Evolutionary conservation across 1,140 invertebrate genomes (phyloP), one percentile per base, ranked within the genome.

Genomic region (Atta cephalotes): DNA sequence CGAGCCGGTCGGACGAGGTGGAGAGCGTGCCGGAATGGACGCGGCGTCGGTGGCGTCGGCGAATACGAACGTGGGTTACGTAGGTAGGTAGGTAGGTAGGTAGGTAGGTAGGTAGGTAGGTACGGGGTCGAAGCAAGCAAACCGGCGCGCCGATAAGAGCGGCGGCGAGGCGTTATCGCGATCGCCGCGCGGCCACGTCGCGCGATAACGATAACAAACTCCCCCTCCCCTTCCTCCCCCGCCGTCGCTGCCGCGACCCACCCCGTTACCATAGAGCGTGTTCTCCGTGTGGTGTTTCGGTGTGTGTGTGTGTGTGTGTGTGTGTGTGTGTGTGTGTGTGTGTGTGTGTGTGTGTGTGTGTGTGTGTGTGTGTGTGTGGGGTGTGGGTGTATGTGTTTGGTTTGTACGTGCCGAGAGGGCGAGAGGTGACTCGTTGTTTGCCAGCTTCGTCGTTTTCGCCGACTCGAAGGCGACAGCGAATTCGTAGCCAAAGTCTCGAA

Each of bases 181-280:
- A 95, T 95, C 94, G 93, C 92, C 93, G 93, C 94, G 92, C 92
- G 94, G 94, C 94, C 94, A 95, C 94, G 94, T 93, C 93, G 93
- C 87, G 91, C 94, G 94, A 95, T 95, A 95, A 95, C 94, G 94
- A 95, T 95, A 95, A 95, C 94, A 95, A 95, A 95, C 94, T 95
- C 93, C 87, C 87, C 93, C 92, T 85, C 88, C 86, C 84, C 4
- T 3, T n/a, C 70, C 58, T 21, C 58, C 58, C 7, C 49, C 49
- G 14, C 45, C 45, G 45, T 14, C 45, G 31, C 82, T 88, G 53
- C 81, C 88, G 39, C 60, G 56, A 21, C 56, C 35, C 68, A 58
- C 53, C 79, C 77, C 51, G 74, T 79, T 78, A 76, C 31, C 31
- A 78, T 28, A 60, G 35, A 76, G 68, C 76, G 31, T 45, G 65